Base-by-base conservation (phyloP, 2,888 invertebrate genomes). In the Tenthredo distinguenda region DNA sequence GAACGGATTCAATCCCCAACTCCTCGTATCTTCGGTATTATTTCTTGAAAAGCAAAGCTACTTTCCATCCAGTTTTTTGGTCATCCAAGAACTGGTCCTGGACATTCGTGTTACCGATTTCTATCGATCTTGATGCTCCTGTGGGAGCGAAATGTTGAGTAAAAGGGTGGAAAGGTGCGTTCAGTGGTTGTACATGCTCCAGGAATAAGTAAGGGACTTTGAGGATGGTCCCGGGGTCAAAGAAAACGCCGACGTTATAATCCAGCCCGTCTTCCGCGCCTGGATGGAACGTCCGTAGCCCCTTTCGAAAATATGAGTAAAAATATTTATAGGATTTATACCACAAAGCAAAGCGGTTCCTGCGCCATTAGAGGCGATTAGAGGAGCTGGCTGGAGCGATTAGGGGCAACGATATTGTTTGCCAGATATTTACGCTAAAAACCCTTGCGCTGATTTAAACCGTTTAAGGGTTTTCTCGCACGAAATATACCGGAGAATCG, bases 321-420 rank as follows among this genome's bases (percentile, higher is more conserved):
- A 92, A 93, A 93, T 93, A 92, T 93, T 92, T 91, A 92, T 91
- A 90, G 91, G 91, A 92, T 92, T 92, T 89, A 84, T 71, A 18
- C 84, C 50, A 85, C 84, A 85, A 85, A 85, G 65, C 26, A n/a
- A 26, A 26, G 26, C 43, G 47, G 62, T 31, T 68, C 43, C 62
- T 55, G 26, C 86, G 86, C 88, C 90, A 90, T 91, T 91, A 91
- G 88, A 85, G 85, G 85, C 89, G 91, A 91, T 91, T 90, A 90
- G 89, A 47, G 65, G 34, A 65, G 43, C 77, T 40, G 15, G 21
- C 65, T 34, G 15, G 40, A 50, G 62, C 81, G 81, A 81, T 81
- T 81, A 81, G 81, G 81, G 62, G 6, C 81, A 81, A 37, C 58
- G 81, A 81, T 81, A 81, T 81, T 81, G 81, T 81, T 81, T 81